A percentile compares a stretch with the other conserved stretches of the same genome.
Conservation (phyloP, 2,797 vertebrate genomes). For the Sciaenops ocellatus region DNA sequence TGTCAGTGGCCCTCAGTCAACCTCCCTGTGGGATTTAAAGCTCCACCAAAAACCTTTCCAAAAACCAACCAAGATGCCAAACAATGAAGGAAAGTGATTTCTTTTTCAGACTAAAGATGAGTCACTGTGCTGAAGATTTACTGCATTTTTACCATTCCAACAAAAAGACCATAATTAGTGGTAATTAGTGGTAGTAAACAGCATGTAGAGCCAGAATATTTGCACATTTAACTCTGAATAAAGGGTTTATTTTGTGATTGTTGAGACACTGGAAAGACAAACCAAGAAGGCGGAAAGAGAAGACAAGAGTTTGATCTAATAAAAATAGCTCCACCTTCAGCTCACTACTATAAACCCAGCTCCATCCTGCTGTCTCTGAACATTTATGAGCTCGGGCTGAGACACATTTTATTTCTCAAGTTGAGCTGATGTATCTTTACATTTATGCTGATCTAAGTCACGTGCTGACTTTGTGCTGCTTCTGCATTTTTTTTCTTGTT, state of each 20-base stretch:
- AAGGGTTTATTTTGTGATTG: too few relatives aligned
- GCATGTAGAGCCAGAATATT: too few relatives aligned
- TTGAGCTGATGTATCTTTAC: not conserved
- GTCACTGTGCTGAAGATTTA: not conserved
- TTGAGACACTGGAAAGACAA: too few relatives aligned
- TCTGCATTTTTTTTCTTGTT: not conserved
- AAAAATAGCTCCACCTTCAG: not conserved
- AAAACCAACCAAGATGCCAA: not conserved
- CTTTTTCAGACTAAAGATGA: too few relatives aligned
- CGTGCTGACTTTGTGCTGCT: not conserved
- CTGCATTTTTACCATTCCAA: not conserved
- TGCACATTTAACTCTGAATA: too few relatives aligned
- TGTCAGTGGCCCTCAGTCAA: not conserved
- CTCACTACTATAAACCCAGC: not conserved
- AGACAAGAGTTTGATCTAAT: too few relatives aligned
- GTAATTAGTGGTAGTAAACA: too few relatives aligned
- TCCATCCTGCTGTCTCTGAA: not conserved
- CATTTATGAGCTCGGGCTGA: not conserved
- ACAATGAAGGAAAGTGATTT: not conserved
- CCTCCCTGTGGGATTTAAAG: not conserved
- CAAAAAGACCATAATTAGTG: too few relatives aligned
- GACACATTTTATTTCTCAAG: not conserved
- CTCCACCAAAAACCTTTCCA: not conserved
- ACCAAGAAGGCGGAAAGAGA: too few relatives aligned
- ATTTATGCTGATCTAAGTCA: constrained; percentile 1